Base-by-base conservation (phyloP, 2,797 vertebrate genomes). In the Coregonus ussuriensis region DNA sequence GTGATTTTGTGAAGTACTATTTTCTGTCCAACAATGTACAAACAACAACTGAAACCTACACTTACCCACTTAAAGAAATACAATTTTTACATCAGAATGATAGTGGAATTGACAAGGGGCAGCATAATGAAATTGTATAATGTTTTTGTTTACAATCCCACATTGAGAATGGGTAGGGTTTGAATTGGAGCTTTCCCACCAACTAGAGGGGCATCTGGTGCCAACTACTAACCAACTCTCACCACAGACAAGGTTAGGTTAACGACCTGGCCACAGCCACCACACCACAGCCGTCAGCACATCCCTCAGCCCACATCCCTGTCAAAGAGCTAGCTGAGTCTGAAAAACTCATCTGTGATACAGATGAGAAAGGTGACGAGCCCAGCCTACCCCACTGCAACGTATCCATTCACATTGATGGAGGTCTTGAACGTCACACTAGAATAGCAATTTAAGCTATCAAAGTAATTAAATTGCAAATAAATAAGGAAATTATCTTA, bases 301-400 rank as follows among this genome's bases (percentile, higher is more conserved):
- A 80, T 54, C 74, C 83, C 86, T 90, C 41, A 47, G 2, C 41
- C 41, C 41, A 47, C 90, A 87, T 90, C 85, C 84, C 82, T 47
- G n/a, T 33, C 47, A 25, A 76, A 31, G 41, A 71, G 76, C 11
- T 52, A 41, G 15, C 69, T 85, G 82, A 67, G 72, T 82, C 71
- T 85, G 81, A 71, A 68, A 14, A 41, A 70, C 41, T 66, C 29
- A n/a, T n/a, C n/a, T 4, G 71, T 47, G 65, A 16, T 18, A 37
- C 41, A 65, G 41, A 67, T 11, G 52, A 52, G 14, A 4, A 35
- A 31, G 25, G 25, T 67, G 65, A 5, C 25, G 4, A 2, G 65
- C 56, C 11, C 52, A 53, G 7, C 11, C 52, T 53, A 13, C 11
- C 52, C 15, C 11, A 11, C 56, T 59, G 4, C 56, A 78, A 18